Conservation (phyloP, 2,888 invertebrate genomes). For the Parascotia fuliginaria region DNA sequence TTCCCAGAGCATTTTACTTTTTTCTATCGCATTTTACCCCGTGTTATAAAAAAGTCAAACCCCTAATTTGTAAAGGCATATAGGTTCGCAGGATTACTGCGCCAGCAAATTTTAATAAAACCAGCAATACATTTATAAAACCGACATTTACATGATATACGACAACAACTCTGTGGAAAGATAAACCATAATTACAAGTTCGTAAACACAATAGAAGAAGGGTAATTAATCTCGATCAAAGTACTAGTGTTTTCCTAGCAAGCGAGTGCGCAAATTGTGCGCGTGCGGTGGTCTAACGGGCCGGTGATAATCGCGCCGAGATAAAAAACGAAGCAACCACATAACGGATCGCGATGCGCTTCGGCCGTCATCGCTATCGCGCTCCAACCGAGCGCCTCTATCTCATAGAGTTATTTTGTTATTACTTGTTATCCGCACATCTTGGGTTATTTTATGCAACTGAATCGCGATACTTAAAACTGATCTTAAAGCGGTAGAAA, state of each 20-base stretch:
- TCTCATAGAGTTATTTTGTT: conserved; percentile 30
- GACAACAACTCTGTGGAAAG: conserved; percentile 26
- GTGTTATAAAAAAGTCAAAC: too few relatives aligned
- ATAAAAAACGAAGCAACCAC: conserved; percentile 71
- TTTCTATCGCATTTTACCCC: too few relatives aligned
- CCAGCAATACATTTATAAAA: too few relatives aligned
- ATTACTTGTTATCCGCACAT: conserved; percentile 37
- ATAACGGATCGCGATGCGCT: conserved; percentile 78
- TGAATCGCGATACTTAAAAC: conserved; percentile 18
- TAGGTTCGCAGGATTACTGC: too few relatives aligned
- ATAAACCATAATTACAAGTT: conserved; percentile 36
- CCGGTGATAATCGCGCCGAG: conserved; percentile 68
- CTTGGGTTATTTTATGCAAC: conserved; percentile 22
- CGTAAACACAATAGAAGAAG: conserved; percentile 40
- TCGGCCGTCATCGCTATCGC: conserved; percentile 66
- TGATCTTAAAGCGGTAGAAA: too few relatives aligned
- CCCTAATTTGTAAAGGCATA: too few relatives aligned
- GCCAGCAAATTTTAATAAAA: too few relatives aligned
- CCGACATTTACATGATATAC: conserved; percentile 23
- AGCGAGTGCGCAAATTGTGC: conserved; percentile 58
- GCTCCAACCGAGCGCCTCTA: conserved; percentile 35
- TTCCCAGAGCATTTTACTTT: too few relatives aligned
- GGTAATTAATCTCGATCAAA: conserved; percentile 56
- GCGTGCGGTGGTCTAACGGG: conserved; percentile 75
- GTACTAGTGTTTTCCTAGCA: conserved; percentile 56